Base-by-base conservation (phyloP, 2,888 invertebrate genomes). In the Eupithecia vulgata region DNA sequence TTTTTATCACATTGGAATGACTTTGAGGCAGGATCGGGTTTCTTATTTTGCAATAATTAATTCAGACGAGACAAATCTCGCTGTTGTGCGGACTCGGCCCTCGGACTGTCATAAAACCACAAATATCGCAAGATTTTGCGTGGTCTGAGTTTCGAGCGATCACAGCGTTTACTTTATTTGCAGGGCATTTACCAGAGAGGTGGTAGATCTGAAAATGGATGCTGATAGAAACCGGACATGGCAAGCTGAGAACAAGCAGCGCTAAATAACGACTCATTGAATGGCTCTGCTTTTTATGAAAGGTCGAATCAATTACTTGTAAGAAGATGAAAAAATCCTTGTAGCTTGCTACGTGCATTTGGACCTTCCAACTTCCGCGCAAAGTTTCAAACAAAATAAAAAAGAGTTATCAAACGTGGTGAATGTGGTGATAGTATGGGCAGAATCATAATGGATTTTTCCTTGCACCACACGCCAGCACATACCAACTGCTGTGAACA, bases 401-500 rank as follows among this genome's bases (percentile, higher is more conserved):
- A 30, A 30, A 30, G 30, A 30, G 30, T 30, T 30, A 3, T 30
- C 30, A 30, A 3, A n/a, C n/a, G n/a, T n/a, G n/a, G n/a, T n/a
- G 17, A 48, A n/a, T n/a, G 25, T 12, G 21, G 8, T 5, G 25
- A 61, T 34, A 34, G 5, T 59, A n/a, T n/a, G n/a, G n/a, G n/a
- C n/a, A 15, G 25, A 59, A 15, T 61, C 34, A 12, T 7, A 5
- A 34, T 12, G 7, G 61, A 34, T 21, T 37, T n/a, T 12, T 40
- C 21, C 78, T 79, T 80, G 72, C 35, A 72, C 84, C 82, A 79
- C 73, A 21, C 71, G 17, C 52, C 78, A 72, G 77, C 45, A 76
- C 82, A 87, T 83, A 86, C 87, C 88, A 77, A 89, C 88, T 84
- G 88, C 88, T 86, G 88, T 84, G 87, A 87, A 89, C 90, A 90